Base-by-base conservation (phyloP, 64 coral and sea anemone genomes). In the Montipora efflorescens region DNA sequence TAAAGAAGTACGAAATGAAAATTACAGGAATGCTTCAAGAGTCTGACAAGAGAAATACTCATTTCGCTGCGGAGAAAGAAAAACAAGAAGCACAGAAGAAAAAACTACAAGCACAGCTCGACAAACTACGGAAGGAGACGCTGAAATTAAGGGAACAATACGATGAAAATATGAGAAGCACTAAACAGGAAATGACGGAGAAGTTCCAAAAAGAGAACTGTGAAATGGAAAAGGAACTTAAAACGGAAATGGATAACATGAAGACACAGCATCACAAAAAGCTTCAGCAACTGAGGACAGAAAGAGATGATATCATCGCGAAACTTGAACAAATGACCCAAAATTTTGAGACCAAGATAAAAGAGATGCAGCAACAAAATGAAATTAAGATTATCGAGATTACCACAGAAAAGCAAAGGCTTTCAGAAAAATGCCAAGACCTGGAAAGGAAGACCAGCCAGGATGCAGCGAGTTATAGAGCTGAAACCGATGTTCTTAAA, bases 1-100 rank as follows among this genome's bases (percentile, higher is more conserved):
- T 89, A 15, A 89, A 78, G 57, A 89, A 89, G 87, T 89, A 89
- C 51, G 87, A 89, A 25, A 59, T 78, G 23, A 75, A 89, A 69
- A 89, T 89, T 43, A 89, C 71, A 15, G 75, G 58, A n/a, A 18
- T 89, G 51, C 52, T 89, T 7, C 49, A 89, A 77, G 87, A 89
- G 28, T 89, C 61, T 16, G 75, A 89, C 21, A 89, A 59, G 12
- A 89, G 87, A 76, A 77, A 18, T 78, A 61, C 75, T 11, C 71
- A 77, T 46, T 78, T 89, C 77, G 51, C 75, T 25, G 75, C 21
- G 8, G 87, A 89, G 25, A 75, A 76, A 58, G 73, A 89, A 5
- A 89, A 89, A 44, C 72, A 77, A 4, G 87, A 89, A 44, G 15
- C 87, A 13, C 72, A 89, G 48, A 77, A 89, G 22, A 89, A 77